A percentile compares a stretch with the other conserved stretches of the same genome.
phyloP scores from a whole-genome alignment of 2,888 invertebrate species.

The Gymnosoma rotundatum region DNA sequence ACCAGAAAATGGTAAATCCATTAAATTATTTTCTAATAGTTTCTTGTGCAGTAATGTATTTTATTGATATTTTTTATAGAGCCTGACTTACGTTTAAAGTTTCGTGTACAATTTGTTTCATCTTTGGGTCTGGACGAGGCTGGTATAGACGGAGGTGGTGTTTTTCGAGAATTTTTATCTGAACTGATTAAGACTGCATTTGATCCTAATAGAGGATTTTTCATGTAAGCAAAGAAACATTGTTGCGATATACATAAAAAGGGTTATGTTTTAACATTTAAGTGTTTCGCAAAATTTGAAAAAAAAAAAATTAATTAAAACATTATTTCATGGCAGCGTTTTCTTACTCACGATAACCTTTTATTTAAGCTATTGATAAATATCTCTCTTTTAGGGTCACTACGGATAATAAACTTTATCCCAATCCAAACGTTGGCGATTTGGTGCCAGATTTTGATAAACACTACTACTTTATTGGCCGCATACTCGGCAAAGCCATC shows the following conservation, averaged over 20 bases:
- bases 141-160: constrained; percentile 98
- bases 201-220: constrained; percentile 98
- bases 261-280: no score
- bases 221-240: constrained; percentile 83
- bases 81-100: constrained; percentile 91
- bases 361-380: neutral
- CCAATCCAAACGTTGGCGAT: constrained; percentile 95
- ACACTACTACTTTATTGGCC: constrained; percentile 97
- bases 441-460: constrained; percentile 92
- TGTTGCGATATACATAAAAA: no score
- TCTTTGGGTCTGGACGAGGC: constrained; percentile 96
- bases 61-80: constrained; percentile 84
- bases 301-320: no score
- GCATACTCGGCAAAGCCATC: constrained; percentile 96
- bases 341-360: no score
- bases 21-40: neutral
- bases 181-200: constrained; percentile 97
- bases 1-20: constrained; percentile 90
- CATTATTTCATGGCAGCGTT: no score
- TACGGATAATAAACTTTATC: constrained; percentile 96
- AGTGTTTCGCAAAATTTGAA: no score
- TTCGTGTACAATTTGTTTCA: constrained; percentile 95
- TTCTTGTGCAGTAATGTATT: neutral
- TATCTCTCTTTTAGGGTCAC: constrained; percentile 84
- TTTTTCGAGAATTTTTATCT: constrained; percentile 97